These are phyloP conservation scores for Ceratina japonica DNA, from an alignment of 1,140 invertebrate genomes.

Conservation along the genomic window DNA sequence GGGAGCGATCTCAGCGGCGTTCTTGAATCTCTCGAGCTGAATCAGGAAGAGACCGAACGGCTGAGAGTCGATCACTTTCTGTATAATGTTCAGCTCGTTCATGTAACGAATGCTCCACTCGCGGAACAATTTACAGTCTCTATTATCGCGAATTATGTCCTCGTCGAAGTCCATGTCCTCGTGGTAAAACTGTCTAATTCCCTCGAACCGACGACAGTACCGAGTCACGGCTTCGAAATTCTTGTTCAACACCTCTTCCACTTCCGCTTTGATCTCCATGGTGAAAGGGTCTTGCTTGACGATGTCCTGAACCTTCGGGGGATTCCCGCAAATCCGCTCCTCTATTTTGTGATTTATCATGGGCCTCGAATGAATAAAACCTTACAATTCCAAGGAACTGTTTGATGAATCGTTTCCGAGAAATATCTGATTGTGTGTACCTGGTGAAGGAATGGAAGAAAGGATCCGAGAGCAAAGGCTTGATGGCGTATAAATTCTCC, in stretches of 20 bases:
- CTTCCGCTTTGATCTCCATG: slow-evolving; percentile 77
- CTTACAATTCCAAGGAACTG: not conserved
- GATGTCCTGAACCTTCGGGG: slow-evolving; percentile 83
- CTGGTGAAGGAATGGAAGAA: slow-evolving; percentile 79
- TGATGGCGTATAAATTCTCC: slow-evolving; percentile 79
- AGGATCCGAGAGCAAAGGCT: slow-evolving; percentile 81
- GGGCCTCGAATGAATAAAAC: slow-evolving; percentile 80
- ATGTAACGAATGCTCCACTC: slow-evolving; percentile 82
- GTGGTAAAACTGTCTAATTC: slow-evolving; percentile 84
- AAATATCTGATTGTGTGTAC: slow-evolving; percentile 60
- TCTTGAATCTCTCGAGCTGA: slow-evolving; percentile 85
- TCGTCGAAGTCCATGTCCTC: slow-evolving; percentile 85
- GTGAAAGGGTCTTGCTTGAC: slow-evolving; percentile 84
- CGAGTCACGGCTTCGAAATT: slow-evolving; percentile 83
- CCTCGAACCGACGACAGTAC: slow-evolving; percentile 85
- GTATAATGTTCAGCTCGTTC: slow-evolving; percentile 81
- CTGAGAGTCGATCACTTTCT: slow-evolving; percentile 82
- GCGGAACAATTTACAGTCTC: slow-evolving; percentile 80
- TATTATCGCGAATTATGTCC: slow-evolving; percentile 77
- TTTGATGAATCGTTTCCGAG: too few relatives aligned
- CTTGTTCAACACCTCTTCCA: slow-evolving; percentile 80
- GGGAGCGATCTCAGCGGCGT: slow-evolving; percentile 84
- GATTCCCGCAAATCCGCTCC: slow-evolving; percentile 83
- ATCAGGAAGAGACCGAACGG: slow-evolving; percentile 85
- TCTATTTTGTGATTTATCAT: slow-evolving; percentile 87